These are phyloP conservation scores for Achatina immaculata DNA, from an alignment of 1,140 invertebrate species.

Conservation along the genomic window DNA sequence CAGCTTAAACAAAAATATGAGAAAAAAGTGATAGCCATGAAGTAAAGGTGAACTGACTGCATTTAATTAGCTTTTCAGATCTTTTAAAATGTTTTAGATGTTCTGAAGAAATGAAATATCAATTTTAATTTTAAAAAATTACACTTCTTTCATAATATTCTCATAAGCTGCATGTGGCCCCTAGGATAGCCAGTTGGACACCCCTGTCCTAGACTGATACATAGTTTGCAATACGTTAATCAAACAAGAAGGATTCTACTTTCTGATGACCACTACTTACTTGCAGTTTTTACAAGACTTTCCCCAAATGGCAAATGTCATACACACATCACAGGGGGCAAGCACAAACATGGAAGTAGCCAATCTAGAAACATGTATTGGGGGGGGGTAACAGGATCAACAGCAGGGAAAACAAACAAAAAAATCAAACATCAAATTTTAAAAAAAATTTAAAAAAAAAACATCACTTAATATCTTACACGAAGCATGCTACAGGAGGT, in stretches of 20 bases:
- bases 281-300: slow-evolving; percentile 66
- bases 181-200: no score
- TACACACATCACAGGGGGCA: slow-evolving; percentile 64
- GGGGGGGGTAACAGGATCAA: background rate
- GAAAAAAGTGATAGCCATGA: no score
- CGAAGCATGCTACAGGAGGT: background rate
- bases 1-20: no score
- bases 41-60: no score
- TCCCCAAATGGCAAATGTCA: slow-evolving; percentile 57
- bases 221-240: no score
- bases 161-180: no score
- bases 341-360: slow-evolving; percentile 58
- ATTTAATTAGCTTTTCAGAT: no score
- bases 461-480: slow-evolving; percentile 17
- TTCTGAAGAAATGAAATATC: no score
- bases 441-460: background rate
- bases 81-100: no score
- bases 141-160: no score
- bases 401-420: background rate
- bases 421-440: background rate
- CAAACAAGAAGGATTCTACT: background rate
- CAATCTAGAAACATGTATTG: slow-evolving; percentile 53
- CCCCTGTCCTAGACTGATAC: no score
- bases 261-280: slow-evolving; percentile 49
- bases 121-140: no score